Conservation (phyloP, 1,140 invertebrate genomes). For the Neelides sp. region DNA sequence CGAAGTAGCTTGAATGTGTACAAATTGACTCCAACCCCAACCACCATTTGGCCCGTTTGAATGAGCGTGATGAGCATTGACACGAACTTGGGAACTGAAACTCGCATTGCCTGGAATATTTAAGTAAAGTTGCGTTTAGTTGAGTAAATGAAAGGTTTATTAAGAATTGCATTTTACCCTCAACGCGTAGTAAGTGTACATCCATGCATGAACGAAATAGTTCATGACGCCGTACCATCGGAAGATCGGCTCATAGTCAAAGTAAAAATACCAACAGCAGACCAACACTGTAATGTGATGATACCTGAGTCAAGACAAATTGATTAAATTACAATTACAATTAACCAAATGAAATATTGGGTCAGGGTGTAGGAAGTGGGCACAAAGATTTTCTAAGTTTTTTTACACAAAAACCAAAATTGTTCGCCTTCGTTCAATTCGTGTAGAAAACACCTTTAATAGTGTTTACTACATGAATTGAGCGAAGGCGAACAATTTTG, state of each 20-base stretch:
- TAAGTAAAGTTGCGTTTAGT: conserved; percentile 26
- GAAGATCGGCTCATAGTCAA: conserved; percentile 17
- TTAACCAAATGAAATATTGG: too few species aligned
- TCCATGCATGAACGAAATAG: conserved; percentile 25
- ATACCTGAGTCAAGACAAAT: conserved; percentile 13
- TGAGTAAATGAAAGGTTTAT: neutral
- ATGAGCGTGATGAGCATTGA: conserved; percentile 84
- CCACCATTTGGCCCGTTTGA: conserved; percentile 87
- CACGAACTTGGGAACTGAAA: conserved; percentile 66
- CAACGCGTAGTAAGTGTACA: conserved; percentile 25
- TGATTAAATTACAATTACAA: neutral
- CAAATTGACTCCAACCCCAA: conserved; percentile 78
- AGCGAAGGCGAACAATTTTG: conserved; percentile 1
- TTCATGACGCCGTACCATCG: conserved; percentile 26
- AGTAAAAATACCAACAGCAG: conserved; percentile 17
- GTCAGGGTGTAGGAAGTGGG: too few species aligned
- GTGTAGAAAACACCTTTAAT: too few species aligned
- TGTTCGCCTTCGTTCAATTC: too few species aligned
- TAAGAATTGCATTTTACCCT: conserved; percentile 9
- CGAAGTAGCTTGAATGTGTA: conserved; percentile 34
- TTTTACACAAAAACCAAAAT: neutral
- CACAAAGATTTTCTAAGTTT: neutral
- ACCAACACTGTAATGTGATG: conserved; percentile 17
- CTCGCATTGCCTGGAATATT: conserved; percentile 53
- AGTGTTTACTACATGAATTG: too few species aligned